Evolutionary conservation across 2,888 invertebrate genomes (phyloP), one percentile per base, ranked within the genome.

Genomic region (Drosophila engyochracea): DNA sequence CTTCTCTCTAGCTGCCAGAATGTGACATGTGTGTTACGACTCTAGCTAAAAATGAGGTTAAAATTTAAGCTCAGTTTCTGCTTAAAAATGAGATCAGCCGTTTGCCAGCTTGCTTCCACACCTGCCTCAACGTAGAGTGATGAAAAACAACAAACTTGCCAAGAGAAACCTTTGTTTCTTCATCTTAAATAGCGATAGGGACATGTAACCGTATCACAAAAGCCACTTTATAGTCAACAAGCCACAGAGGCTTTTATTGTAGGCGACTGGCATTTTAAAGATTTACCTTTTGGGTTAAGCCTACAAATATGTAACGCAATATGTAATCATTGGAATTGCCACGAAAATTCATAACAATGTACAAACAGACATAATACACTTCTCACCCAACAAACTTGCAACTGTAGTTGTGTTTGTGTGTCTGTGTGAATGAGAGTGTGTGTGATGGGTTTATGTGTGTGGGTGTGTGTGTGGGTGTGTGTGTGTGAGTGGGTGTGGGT

Each of bases 331-430:
- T 72, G 71, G 73, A 73, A 77, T 77, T 67, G 79, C 70, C 65
- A 60, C 70, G 58, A 53, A 79, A 74, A 83, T 83, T 81, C 85
- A 79, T 79, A 88, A 79, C 68, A 85, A 79, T 70, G 65, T 66
- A 49, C 30, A 51, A 35, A 66, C 64, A 59, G 59, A 67, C 69
- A 49, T 39, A 61, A 68, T 53, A 70, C 41, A 80, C 47, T 57
- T 74, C 65, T 31, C 62, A 79, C 65, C 47, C 39, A 62, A 67
- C 37, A 63, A 41, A 74, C 37, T 51, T 33, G 53, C 39, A 64
- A 30, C 35, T 51, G 60, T 49, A 52, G 57, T 64, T 54, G 41
- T 37, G 1, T 6, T 25, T 47, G 16, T 47, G 44, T 47, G 16
- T 47, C 22, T 22, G 22, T 44, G 14, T 39, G 19, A 10, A 10